Evolutionary conservation across 35 echinoderm and acorn worm genomes (phyloP).

Genomic region (Apostichopus parvimensis): DNA sequence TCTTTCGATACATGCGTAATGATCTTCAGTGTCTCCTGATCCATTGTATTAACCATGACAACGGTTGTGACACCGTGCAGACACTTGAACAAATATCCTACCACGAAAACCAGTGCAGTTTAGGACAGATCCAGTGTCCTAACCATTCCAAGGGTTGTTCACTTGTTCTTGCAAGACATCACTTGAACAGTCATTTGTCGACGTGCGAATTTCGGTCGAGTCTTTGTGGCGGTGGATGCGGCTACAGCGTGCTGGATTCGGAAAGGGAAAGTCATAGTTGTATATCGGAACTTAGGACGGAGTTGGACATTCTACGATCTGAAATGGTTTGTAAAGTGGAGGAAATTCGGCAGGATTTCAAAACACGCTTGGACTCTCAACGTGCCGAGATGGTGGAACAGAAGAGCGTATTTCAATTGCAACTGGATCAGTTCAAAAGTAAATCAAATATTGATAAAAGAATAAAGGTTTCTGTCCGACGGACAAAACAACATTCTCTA

Average conservation of each 20-base stretch:
- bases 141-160: slow-evolving; percentile 56
- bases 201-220: slow-evolving; percentile 66
- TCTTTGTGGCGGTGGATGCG: slow-evolving; percentile 71
- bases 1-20: slow-evolving; percentile 95
- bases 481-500: no score
- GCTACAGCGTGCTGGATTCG: slow-evolving; percentile 77
- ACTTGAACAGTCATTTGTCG: slow-evolving; percentile 64
- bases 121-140: slow-evolving; percentile 67
- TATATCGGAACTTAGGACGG: slow-evolving; percentile 80
- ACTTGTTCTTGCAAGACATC: slow-evolving; percentile 55
- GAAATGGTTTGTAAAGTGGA: slow-evolving; percentile 89
- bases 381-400: slow-evolving; percentile 85
- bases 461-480: no score
- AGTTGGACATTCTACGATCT: slow-evolving; percentile 82
- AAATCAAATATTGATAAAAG: background rate
- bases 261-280: slow-evolving; percentile 87
- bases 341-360: slow-evolving; percentile 78
- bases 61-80: slow-evolving; percentile 65
- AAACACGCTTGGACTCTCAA: slow-evolving; percentile 83
- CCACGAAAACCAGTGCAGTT: slow-evolving; percentile 76
- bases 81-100: slow-evolving; percentile 60
- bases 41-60: slow-evolving; percentile 75
- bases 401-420: slow-evolving; percentile 68
- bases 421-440: slow-evolving; percentile 24
- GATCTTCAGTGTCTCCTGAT: slow-evolving; percentile 79